Conservation (phyloP, 2,797 vertebrate species). For the Pseudochirops cupreus region DNA sequence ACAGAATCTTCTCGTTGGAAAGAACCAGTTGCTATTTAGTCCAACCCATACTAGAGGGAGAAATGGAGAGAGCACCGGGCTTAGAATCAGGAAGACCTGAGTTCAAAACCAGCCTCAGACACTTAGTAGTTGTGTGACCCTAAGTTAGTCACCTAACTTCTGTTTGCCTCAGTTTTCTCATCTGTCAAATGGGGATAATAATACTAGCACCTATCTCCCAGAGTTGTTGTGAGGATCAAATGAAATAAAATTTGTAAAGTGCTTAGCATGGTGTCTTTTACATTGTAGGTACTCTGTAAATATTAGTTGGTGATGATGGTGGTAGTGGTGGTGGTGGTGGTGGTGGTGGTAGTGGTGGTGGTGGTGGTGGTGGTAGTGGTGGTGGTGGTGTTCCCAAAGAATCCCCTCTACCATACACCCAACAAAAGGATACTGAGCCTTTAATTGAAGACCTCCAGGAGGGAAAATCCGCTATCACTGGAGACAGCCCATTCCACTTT, state of each 20-base stretch:
- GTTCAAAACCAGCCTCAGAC: not conserved
- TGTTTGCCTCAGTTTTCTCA: not conserved
- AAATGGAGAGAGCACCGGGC: not conserved
- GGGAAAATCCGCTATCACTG: not conserved
- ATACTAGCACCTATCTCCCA: not conserved
- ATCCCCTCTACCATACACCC: no score
- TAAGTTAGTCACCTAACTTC: not conserved
- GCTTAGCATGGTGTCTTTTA: no score
- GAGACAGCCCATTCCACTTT: not conserved
- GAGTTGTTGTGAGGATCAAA: not conserved
- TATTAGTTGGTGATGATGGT: no score
- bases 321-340: no score
- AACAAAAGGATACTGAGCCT: not conserved
- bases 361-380: no score
- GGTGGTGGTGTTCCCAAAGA: no score
- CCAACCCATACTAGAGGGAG: no score
- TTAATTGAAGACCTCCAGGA: not conserved
- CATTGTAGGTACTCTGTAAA: no score
- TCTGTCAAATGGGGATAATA: not conserved
- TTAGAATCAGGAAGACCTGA: not conserved
- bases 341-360: no score
- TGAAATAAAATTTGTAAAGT: not conserved
- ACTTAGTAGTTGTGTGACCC: not conserved
- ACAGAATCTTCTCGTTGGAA: not conserved
- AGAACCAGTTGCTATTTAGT: not conserved